Conservation (phyloP, 2,113 vertebrate genomes). For the Chlamydotis undulata region DNA sequence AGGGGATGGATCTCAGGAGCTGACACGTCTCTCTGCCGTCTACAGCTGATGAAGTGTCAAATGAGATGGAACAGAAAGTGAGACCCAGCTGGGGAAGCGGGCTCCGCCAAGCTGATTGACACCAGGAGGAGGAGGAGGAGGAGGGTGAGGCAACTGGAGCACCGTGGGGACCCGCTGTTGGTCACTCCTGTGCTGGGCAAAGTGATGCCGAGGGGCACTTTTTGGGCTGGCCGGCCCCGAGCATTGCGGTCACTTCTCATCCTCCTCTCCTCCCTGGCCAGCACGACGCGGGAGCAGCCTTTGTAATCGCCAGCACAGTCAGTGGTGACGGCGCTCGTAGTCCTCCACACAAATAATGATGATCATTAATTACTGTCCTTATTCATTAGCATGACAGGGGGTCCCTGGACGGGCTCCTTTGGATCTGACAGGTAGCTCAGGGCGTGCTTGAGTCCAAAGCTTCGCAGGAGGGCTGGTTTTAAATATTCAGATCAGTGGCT, state of each 20-base stretch:
- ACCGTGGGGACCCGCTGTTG: background rate
- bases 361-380: conserved; percentile 48
- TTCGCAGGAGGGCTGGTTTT: background rate
- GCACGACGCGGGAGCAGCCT: background rate
- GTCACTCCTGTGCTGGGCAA: background rate
- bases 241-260: background rate
- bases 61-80: conserved; percentile 83
- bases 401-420: conserved; percentile 10
- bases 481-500: fast-evolving
- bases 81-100: conserved; percentile 50
- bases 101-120: conserved; percentile 8
- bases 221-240: fast-evolving
- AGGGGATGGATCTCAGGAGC: conserved; percentile 69
- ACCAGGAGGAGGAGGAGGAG: background rate
- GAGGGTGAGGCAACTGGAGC: background rate
- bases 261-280: background rate
- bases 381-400: conserved; percentile 33
- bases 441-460: background rate
- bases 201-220: background rate
- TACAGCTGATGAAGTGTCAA: conserved; percentile 87
- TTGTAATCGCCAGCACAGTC: background rate
- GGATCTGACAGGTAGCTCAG: background rate
- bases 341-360: background rate
- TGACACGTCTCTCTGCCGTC: conserved; percentile 78
- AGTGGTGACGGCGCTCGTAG: background rate